Base-by-base conservation (phyloP, 2,888 invertebrate genomes). In the Cryptocephalus moraei region DNA sequence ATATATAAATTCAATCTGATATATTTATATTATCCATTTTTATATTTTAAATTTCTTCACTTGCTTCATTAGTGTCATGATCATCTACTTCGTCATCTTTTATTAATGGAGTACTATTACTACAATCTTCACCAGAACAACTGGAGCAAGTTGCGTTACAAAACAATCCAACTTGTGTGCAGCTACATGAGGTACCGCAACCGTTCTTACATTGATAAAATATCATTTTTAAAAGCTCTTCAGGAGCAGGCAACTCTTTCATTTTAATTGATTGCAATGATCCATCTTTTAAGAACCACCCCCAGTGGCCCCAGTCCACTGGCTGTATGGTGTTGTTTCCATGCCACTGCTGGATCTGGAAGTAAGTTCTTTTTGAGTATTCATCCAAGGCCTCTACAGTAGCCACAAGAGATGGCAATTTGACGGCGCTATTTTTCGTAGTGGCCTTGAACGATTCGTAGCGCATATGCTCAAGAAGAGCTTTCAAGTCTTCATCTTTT, bases 361-460 rank as follows among this genome's bases (percentile, higher is more conserved):
- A n/a, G 34, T 34, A 34, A n/a, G 9, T 9, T 34, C 34, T 34
- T 34, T 34, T 34, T 34, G 34, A 34, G n/a, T 41, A 31, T 31
- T 41, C 8, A 14, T 11, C 41, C 31, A 41, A 41, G 41, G 8
- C 41, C 13, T 41, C 41, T 22, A 41, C 41, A 41, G 41, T n/a
- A 14, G 41, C 8, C 41, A 41, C 22, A 41, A 41, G 41, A 14
- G 41, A 41, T 22, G 41, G 31, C n/a, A 41, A 31, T 14, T 41
- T 12, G 14, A 41, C 41, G 6, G 41, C 13, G 6, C 41, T 41
- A 31, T 41, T 41, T 41, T 41, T 41, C 14, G 41, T 41, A 22
- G 41, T 41, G 41, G 41, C 41, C 31, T n/a, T 41, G 41, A 41
- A 41, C 12, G 13, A n/a, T 34, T 34, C 34, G 34, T 34, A 34